These are phyloP conservation scores for Macroteleia sp. DNA, from an alignment of 2,888 invertebrate genomes.

Conservation along the genomic window DNA sequence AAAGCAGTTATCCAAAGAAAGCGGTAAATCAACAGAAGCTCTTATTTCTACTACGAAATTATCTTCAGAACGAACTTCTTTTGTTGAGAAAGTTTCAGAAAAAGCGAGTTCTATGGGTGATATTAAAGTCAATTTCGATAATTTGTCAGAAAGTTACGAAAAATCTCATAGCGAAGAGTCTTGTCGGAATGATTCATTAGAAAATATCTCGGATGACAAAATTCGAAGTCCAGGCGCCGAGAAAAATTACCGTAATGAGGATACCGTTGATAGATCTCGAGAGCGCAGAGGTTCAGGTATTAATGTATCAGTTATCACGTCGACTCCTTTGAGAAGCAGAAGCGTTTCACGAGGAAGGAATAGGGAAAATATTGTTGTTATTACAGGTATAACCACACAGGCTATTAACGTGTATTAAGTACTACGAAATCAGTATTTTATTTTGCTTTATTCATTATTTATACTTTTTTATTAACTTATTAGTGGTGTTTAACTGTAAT, in stretches of 20 bases:
- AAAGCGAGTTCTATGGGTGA: conserved; percentile 78
- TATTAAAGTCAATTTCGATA: conserved; percentile 71
- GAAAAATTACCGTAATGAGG: conserved; percentile 58
- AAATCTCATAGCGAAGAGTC: conserved; percentile 79
- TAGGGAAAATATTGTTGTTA: conserved; percentile 80
- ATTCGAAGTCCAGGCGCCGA: conserved; percentile 53
- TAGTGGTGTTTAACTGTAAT: no score
- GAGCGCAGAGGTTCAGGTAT: conserved; percentile 73
- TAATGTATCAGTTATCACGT: conserved; percentile 81
- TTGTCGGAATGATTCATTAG: conserved; percentile 78
- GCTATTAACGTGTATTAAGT: no score
- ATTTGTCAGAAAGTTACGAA: conserved; percentile 66
- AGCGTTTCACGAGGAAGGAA: conserved; percentile 74
- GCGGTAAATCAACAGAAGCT: conserved; percentile 71
- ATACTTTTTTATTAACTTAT: no score
- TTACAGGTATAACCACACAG: no score
- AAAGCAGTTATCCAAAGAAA: conserved; percentile 78
- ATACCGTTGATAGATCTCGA: conserved; percentile 69
- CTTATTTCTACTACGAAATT: conserved; percentile 66
- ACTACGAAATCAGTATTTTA: no score
- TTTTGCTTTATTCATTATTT: no score
- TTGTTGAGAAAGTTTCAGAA: conserved; percentile 69
- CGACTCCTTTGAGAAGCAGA: conserved; percentile 78
- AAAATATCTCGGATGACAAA: conserved; percentile 75
- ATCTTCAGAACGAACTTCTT: conserved; percentile 45